These are phyloP conservation scores for Geodia barretti DNA, from an alignment of 37 sponge, comb jelly and placozoan genomes.

Conservation along the genomic window DNA sequence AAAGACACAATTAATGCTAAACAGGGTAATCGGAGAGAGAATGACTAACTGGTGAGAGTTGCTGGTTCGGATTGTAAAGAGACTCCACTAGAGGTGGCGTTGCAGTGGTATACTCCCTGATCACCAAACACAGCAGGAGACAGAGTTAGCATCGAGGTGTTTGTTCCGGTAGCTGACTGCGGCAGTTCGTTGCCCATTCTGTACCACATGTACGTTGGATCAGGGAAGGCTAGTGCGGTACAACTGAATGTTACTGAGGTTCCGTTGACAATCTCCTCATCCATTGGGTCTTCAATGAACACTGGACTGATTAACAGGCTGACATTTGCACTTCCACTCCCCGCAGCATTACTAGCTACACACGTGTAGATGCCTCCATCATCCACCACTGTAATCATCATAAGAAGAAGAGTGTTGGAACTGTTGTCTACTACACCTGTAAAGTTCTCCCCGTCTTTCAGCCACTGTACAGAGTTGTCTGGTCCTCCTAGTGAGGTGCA, in stretches of 20 bases:
- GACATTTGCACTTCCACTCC: neutral
- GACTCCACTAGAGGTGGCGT: neutral
- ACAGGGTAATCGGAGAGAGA: no score
- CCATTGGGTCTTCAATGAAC: neutral
- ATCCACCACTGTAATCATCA: neutral
- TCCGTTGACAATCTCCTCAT: neutral
- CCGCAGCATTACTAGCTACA: slow-evolving; percentile 17
- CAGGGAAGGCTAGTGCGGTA: slow-evolving; percentile 1
- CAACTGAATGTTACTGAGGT: neutral
- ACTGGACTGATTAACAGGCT: neutral
- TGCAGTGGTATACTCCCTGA: neutral
- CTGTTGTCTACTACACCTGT: neutral
- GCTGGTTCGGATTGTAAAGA: neutral
- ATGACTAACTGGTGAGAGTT: neutral
- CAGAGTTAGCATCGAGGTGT: neutral
- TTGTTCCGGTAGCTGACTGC: neutral
- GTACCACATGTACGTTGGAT: slow-evolving; percentile 3
- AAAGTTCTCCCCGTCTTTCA: neutral
- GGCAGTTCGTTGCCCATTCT: neutral
- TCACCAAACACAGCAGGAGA: neutral
- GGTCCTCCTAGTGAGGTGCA: slow-evolving; percentile 6
- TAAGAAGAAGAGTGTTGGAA: neutral
- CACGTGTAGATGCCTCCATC: slow-evolving; percentile 10
- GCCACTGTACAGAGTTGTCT: neutral
- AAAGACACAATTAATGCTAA: neutral